phyloP scores from a whole-genome alignment of 2,797 vertebrate species.

The Sebastes umbrosus region DNA sequence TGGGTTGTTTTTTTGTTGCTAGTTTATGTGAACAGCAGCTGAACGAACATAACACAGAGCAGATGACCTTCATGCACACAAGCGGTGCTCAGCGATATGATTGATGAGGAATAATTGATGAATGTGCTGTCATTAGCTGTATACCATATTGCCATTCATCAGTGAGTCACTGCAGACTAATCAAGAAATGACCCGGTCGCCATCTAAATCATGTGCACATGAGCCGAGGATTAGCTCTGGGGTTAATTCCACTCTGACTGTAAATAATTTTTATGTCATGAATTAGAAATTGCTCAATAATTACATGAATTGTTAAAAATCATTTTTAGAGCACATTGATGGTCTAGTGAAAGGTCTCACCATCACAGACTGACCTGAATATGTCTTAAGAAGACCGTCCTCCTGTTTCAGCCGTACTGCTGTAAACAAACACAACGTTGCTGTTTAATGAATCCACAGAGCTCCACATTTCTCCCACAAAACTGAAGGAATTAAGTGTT shows the following conservation, averaged over 20 bases:
- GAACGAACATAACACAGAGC: not conserved
- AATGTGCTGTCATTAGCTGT: constrained; percentile 32
- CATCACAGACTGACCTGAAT: not conserved
- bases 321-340: not conserved
- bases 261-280: constrained; percentile 31
- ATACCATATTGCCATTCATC: constrained; percentile 35
- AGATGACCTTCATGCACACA: constrained; percentile 9
- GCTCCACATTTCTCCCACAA: not conserved
- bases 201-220: constrained; percentile 48
- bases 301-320: constrained; percentile 1
- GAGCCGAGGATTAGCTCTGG: constrained; percentile 20
- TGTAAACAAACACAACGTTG: not conserved
- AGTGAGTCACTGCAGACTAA: constrained; percentile 42
- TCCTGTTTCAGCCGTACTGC: not conserved
- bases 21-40: not conserved
- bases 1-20: not conserved
- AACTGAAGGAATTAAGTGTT: not conserved
- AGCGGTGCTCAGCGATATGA: constrained; percentile 17
- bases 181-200: constrained; percentile 52
- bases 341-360: not conserved
- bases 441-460: not conserved
- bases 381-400: not conserved
- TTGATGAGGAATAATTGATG: constrained; percentile 42
- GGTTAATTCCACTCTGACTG: constrained; percentile 34
- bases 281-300: constrained; percentile 24